Base-by-base conservation (phyloP, 2,113 vertebrate species). In the Stigmatopora nigra region DNA sequence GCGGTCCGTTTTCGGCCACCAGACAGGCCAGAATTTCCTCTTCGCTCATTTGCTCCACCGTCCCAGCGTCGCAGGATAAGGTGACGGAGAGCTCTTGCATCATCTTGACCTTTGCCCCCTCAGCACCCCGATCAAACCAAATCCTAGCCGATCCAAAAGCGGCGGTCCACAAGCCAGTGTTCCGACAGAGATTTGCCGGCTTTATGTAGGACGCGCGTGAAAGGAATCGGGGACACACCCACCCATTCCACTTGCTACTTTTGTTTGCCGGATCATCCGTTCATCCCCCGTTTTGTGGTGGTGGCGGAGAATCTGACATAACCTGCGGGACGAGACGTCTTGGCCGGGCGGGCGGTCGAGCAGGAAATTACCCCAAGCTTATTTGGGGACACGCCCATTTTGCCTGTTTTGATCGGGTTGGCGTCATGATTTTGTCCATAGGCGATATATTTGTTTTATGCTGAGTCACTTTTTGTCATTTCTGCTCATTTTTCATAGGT, bases 11-110 rank as follows among this genome's bases (percentile, higher is more conserved):
- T 86, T 89, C 89, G 57, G 89, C 91, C 73, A 92, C 93, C 81
- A 96, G 83, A 11, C 83, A 92, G 73, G 92, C 91, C 77, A 97
- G 87, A 66, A 94, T 84, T 73, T 96, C 94, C 70, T 97, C 94
- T 2, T 96, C 92, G 0, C 75, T 88, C 74, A 93, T 91, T 86
- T 93, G 92, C 44, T 91, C 92, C 65, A 93, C 91, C 15, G 90
- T 81, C 1, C 92, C 88, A 73, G 91, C 90, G 51, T 96, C 84
- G 3, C 90, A 92, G 2, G 92, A 91, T 81, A 91, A 89, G 74
- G 75, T 84, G 47, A 93, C 89, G 52, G 93, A 93, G 86, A 97
- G 63, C 78, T 97, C 95, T 86, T 97, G 90, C 95, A 97, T 96
- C 95, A 97, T 97, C 68, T 72, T 93, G 82, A 49, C 72, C 48